These are phyloP conservation scores for Tetranychus piercei DNA, from an alignment of 2,888 invertebrate species.

Conservation along the genomic window DNA sequence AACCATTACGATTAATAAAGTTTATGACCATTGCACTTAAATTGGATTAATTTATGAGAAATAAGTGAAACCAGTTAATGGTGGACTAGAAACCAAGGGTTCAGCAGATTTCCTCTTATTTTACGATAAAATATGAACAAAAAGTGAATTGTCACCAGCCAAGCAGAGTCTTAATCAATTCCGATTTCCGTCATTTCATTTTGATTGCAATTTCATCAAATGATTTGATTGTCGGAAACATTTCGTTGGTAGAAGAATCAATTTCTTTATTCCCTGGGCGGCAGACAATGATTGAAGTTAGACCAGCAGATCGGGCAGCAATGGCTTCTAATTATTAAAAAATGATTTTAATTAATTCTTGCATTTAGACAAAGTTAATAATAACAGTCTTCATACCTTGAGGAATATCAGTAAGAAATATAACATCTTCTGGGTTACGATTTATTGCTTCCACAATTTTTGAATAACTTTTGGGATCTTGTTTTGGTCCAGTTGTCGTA, in stretches of 20 bases:
- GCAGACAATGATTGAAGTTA: conserved; percentile 48
- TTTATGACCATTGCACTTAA: not conserved
- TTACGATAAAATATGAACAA: too few relatives aligned
- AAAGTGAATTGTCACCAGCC: too few relatives aligned
- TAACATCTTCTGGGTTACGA: conserved; percentile 45
- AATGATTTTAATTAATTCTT: conserved; percentile 38
- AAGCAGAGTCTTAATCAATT: too few relatives aligned
- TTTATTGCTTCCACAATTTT: conserved; percentile 52
- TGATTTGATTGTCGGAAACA: not conserved
- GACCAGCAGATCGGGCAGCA: conserved; percentile 56
- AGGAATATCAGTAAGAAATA: conserved; percentile 69
- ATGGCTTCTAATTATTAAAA: conserved; percentile 48
- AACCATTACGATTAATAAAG: not conserved
- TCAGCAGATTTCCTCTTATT: too few relatives aligned
- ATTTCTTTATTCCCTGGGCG: conserved; percentile 57
- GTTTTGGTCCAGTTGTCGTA: conserved; percentile 62
- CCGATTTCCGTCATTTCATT: too few relatives aligned
- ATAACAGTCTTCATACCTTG: conserved; percentile 32
- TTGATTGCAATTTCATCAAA: not conserved
- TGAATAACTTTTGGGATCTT: conserved; percentile 54
- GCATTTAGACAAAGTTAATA: too few relatives aligned
- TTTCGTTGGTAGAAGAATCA: not conserved
- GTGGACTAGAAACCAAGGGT: too few relatives aligned
- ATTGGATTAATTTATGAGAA: too few relatives aligned
- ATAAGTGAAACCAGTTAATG: too few relatives aligned